Evolutionary conservation across 2,113 vertebrate genomes (phyloP), one percentile per base, ranked within the genome.

Genomic region (Addax nasomaculatus): DNA sequence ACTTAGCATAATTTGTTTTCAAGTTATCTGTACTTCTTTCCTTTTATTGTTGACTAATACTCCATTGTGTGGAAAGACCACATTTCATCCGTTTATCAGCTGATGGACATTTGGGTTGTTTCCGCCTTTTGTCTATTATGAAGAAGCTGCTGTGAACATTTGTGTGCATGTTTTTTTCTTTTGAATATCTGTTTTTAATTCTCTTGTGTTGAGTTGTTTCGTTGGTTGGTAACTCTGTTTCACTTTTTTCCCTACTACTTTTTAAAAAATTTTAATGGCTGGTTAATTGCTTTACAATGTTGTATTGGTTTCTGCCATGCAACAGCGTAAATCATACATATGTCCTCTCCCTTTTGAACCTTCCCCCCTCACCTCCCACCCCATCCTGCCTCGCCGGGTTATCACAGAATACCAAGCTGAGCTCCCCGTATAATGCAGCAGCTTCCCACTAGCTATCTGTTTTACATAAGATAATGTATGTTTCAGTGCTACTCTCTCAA

Each of bases 351-450:
- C 21, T 73, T 73, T 73, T 39, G 67, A 73, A 13, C 36, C 21
- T 23, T 23, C 9, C 10, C 1, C 67, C 36, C 9, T 4, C 0
- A 25, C 21, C 21, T 70, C 36, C 36, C 10, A 3, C 21, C 21
- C 67, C 10, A 1, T 73, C 36, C 36, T 39, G 36, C 36, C 36
- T 39, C 5, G 0, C 67, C 39, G 5, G 67, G 67, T 13, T 39
- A 3, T 39, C 67, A 39, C 5, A 25, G 67, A 39, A 36, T 3
- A 11, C 64, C 64, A 36, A 70, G 36, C 12, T 6, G 70, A 73
- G 36, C 70, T 73, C 70, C 36, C 21, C 1, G 0, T 43, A 1
- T 6, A 43, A 39, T 0, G 19, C 8, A 43, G 36, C 21, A 43
- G 70, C 36, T 39, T 7, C 36, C 70, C 70, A 13, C 36, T 13